Evolutionary conservation across 92 coral and sea anemone genomes (phyloP).

Genomic region (Palythoa caribaeorum): DNA sequence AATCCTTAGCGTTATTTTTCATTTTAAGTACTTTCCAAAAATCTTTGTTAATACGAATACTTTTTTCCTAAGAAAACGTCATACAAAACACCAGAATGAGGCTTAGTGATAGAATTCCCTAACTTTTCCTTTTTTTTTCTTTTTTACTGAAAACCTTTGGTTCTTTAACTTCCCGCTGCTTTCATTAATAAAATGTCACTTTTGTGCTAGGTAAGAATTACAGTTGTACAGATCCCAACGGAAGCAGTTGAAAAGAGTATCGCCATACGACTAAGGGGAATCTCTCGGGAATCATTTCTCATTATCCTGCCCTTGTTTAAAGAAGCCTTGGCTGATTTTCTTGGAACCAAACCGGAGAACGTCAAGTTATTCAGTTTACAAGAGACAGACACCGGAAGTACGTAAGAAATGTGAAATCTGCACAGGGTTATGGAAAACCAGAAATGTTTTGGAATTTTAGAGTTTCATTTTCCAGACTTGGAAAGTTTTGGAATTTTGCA

Average conservation of each 20-base stretch:
- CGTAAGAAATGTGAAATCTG: background rate
- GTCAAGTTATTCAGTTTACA: conserved; percentile 94
- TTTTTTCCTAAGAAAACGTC: too few relatives aligned
- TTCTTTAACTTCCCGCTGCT: background rate
- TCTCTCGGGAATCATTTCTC: conserved; percentile 65
- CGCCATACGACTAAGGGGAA: conserved; percentile 73
- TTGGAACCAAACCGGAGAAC: conserved; percentile 67
- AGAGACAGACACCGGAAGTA: conserved; percentile 56
- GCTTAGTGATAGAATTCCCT: too few relatives aligned
- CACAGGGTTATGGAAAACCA: background rate
- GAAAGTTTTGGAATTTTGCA: too few relatives aligned
- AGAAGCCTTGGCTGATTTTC: conserved; percentile 75
- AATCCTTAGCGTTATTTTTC: too few relatives aligned
- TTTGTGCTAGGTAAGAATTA: conserved; percentile 51
- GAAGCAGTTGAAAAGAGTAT: conserved; percentile 87
- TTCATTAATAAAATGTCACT: background rate
- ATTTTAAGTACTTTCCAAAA: too few relatives aligned
- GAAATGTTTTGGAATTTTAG: too few relatives aligned
- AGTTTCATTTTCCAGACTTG: too few relatives aligned
- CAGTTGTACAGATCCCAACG: conserved; percentile 70
- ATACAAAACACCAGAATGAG: too few relatives aligned
- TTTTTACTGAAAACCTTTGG: background rate
- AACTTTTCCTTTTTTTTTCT: background rate
- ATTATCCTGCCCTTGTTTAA: conserved; percentile 67
- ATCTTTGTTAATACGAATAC: too few relatives aligned